Evolutionary conservation across 2,888 invertebrate species (phyloP).

Genomic region (Scaptodrosophila latifasciaeformis): DNA sequence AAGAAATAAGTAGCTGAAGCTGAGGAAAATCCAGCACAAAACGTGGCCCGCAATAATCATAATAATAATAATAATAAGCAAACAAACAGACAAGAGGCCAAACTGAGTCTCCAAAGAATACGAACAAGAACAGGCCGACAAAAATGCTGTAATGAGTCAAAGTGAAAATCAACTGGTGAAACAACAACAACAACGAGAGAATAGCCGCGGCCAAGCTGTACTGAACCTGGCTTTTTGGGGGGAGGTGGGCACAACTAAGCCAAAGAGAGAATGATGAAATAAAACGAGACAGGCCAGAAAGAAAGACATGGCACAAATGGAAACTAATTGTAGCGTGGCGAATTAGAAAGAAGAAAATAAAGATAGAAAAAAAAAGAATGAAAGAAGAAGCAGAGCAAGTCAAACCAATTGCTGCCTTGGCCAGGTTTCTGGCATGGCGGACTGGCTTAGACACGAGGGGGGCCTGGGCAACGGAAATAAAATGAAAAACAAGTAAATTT

Average conservation of each 20-base stretch:
- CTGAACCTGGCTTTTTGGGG: too few relatives aligned
- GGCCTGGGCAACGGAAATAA: too few relatives aligned
- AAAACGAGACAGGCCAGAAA: not conserved
- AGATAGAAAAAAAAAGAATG: constrained; percentile 8
- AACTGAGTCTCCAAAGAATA: constrained; percentile 9
- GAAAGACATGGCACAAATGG: constrained; percentile 48
- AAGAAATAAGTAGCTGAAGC: too few relatives aligned
- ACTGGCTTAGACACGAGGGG: too few relatives aligned
- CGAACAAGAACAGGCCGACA: constrained; percentile 22
- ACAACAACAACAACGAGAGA: not conserved
- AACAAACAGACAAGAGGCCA: not conserved
- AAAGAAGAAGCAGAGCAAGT: not conserved
- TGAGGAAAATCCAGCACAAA: constrained; percentile 11
- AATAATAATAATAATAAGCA: constrained; percentile 35
- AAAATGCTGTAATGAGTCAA: constrained; percentile 43
- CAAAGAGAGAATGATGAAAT: constrained; percentile 7
- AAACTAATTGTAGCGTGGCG: constrained; percentile 66
- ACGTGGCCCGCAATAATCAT: constrained; percentile 42
- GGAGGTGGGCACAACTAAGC: not conserved
- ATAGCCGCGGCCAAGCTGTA: constrained; percentile 10
- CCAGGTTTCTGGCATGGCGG: too few relatives aligned
- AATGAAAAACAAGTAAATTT: constrained; percentile 45
- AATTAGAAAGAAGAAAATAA: constrained; percentile 36
- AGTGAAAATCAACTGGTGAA: constrained; percentile 42
- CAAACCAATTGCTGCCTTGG: too few relatives aligned